Conservation (phyloP, 1,140 invertebrate species). For the Drosophila bifasciata region DNA sequence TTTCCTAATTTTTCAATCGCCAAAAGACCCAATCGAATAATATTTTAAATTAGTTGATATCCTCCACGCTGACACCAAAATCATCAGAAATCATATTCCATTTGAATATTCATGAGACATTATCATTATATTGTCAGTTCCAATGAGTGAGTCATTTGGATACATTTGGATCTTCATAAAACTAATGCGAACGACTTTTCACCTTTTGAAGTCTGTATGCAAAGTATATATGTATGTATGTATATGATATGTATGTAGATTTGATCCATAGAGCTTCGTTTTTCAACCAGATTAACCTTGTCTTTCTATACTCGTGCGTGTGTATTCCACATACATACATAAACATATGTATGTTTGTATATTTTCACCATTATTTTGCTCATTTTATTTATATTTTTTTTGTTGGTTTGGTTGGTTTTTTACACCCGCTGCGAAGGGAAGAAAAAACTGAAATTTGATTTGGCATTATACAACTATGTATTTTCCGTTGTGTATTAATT, state of each 20-base stretch:
- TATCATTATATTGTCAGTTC: conserved; percentile 28
- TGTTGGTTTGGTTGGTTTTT: conserved; percentile 26
- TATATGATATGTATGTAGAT: background rate
- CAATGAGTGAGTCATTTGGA: conserved; percentile 22
- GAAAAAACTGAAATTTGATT: conserved; percentile 72
- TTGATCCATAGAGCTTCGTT: conserved; percentile 10
- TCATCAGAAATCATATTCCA: conserved; percentile 17
- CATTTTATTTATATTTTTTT: too few relatives aligned
- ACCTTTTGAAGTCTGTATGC: conserved; percentile 8
- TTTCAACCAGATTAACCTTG: conserved; percentile 44
- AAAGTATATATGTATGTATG: background rate
- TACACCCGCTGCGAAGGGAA: conserved; percentile 37
- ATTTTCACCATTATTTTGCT: conserved; percentile 38
- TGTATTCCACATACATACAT: too few relatives aligned
- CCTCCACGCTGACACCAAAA: conserved; percentile 2
- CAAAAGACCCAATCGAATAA: background rate
- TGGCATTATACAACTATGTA: conserved; percentile 79
- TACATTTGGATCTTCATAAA: conserved; percentile 31
- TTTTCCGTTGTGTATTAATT: conserved; percentile 77
- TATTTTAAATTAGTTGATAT: conserved; percentile 4
- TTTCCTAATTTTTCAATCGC: conserved; percentile 2
- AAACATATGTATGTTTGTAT: background rate
- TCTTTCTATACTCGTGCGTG: background rate
- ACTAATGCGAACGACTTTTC: conserved; percentile 43
- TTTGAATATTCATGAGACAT: conserved; percentile 37